Conservation (phyloP, 2,797 vertebrate species). For the Lepus townsendii region DNA sequence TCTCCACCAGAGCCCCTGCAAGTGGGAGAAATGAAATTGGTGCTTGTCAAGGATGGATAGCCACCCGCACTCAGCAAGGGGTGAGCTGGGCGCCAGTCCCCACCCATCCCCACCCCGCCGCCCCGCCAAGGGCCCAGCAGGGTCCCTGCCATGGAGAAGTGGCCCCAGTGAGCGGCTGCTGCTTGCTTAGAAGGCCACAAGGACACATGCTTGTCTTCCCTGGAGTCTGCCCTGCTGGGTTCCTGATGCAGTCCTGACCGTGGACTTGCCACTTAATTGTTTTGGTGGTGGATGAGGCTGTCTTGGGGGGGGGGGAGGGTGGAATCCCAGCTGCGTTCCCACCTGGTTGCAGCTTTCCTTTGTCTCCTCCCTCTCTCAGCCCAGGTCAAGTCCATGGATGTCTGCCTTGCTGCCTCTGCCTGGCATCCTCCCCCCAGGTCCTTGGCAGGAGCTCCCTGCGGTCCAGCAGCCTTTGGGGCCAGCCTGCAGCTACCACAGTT, state of each 20-base stretch:
- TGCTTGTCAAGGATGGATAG: background rate
- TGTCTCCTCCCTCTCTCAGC: background rate
- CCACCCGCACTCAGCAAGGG: slow-evolving; percentile 39
- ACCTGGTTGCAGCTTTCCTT: background rate
- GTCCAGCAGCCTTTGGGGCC: background rate
- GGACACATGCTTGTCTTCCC: background rate
- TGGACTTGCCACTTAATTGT: background rate
- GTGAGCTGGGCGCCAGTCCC: slow-evolving; percentile 24
- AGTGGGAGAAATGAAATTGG: slow-evolving; percentile 54
- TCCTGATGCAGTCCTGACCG: background rate
- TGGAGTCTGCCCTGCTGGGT: background rate
- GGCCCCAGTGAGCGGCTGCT: background rate
- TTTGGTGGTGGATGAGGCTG: background rate
- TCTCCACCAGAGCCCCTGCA: slow-evolving; percentile 49
- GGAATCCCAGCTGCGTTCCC: background rate
- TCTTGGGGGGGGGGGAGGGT: background rate
- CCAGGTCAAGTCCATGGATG: background rate
- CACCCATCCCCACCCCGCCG: no score
- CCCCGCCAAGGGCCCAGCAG: slow-evolving; percentile 33
- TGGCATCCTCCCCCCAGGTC: background rate
- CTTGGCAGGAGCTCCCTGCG: background rate
- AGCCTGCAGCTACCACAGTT: background rate
- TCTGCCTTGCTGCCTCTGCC: background rate
- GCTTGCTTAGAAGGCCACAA: background rate
- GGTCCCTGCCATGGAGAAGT: background rate